A percentile compares a stretch with the other conserved stretches of the same genome.
These are phyloP conservation scores for Perca schrenkii DNA, from an alignment of 2,113 vertebrate genomes.

Conservation along the genomic window DNA sequence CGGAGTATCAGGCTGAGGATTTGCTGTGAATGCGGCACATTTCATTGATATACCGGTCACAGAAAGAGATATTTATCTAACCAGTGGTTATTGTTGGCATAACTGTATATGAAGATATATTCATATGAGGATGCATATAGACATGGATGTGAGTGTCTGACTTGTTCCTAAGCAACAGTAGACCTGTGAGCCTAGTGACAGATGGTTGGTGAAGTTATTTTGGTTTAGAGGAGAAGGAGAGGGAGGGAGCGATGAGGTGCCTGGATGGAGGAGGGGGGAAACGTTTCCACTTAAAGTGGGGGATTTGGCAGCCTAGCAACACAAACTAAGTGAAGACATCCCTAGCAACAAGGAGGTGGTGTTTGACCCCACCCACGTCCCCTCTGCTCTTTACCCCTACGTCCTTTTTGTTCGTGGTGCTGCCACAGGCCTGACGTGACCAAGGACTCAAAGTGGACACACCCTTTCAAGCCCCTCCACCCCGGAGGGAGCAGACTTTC, in stretches of 20 bases:
- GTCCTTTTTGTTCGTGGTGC: slow-evolving; percentile 18
- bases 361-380: slow-evolving; percentile 58
- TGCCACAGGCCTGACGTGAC: slow-evolving; percentile 8
- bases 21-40: slow-evolving; percentile 1
- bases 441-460: slow-evolving; percentile 11
- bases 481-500: slow-evolving; percentile 10
- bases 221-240: slow-evolving; percentile 76
- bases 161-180: slow-evolving; percentile 86
- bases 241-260: slow-evolving; percentile 61
- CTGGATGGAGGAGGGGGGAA: slow-evolving; percentile 57
- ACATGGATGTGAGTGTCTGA: slow-evolving; percentile 66
- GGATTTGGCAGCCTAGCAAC: slow-evolving; percentile 88
- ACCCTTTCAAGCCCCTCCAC: background rate
- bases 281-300: slow-evolving; percentile 79
- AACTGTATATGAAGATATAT: slow-evolving; percentile 44
- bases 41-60: background rate
- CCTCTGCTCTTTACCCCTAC: background rate
- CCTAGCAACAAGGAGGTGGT: slow-evolving; percentile 81
- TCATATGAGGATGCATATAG: slow-evolving; percentile 65
- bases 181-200: slow-evolving; percentile 83
- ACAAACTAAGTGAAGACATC: slow-evolving; percentile 81
- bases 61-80: background rate
- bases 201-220: slow-evolving; percentile 88
- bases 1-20: background rate
- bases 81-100: slow-evolving; percentile 25